Percentiles rank a stretch among this genome's conserved stretches.
Evolutionary conservation across 2,797 vertebrate genomes (phyloP).

Genomic region (Characodon lateralis): DNA sequence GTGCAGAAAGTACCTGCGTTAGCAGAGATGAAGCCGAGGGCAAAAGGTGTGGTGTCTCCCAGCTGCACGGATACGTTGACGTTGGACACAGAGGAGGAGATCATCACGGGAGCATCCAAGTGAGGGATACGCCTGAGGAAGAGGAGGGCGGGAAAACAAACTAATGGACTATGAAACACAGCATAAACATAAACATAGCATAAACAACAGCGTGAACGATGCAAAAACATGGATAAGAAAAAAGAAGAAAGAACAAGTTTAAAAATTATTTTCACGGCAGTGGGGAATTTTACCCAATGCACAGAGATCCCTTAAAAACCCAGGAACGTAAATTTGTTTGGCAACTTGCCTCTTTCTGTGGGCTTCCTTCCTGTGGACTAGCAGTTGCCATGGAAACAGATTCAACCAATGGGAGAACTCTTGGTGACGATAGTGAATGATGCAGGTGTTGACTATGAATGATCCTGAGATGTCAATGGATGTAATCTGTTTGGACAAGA

Average conservation of each 20-base stretch:
- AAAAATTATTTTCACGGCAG: constrained; percentile 2
- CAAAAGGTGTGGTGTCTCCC: constrained; percentile 93
- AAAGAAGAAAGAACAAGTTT: constrained; percentile 29
- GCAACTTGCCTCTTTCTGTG: constrained; percentile 76
- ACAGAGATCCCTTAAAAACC: neutral
- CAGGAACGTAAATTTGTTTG: neutral
- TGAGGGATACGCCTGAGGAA: constrained; percentile 86
- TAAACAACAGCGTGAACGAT: constrained; percentile 46
- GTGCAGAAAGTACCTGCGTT: constrained; percentile 83
- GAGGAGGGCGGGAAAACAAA: constrained; percentile 72
- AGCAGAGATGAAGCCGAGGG: constrained; percentile 91
- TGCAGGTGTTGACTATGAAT: constrained; percentile 91
- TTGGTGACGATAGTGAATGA: constrained; percentile 97
- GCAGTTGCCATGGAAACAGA: constrained; percentile 86
- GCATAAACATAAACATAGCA: constrained; percentile 34
- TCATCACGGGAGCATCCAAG: constrained; percentile 89
- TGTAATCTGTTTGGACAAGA: constrained; percentile 82
- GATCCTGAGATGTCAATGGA: constrained; percentile 89
- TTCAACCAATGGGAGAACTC: constrained; percentile 95
- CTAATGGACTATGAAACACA: constrained; percentile 66
- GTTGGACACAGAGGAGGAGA: constrained; percentile 89
- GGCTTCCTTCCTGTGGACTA: constrained; percentile 71
- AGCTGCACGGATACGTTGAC: constrained; percentile 94
- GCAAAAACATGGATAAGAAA: constrained; percentile 46
- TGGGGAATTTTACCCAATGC: neutral